Evolutionary conservation across 2,888 invertebrate species (phyloP).

Genomic region (Scrobipalpa atriplicella): DNA sequence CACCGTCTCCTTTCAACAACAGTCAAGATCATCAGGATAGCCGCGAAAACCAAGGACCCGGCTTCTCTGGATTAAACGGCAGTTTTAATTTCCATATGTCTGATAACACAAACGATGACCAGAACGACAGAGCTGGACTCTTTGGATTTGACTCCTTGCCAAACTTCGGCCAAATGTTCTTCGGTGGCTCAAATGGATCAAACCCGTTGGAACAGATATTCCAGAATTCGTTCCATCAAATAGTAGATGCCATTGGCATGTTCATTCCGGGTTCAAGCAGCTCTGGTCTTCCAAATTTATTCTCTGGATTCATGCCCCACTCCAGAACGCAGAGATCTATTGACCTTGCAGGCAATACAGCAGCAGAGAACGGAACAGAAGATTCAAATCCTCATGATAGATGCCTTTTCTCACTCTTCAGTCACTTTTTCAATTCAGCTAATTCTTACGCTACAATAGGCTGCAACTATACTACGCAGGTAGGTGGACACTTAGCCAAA

Average conservation of each 20-base stretch:
- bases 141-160: neutral
- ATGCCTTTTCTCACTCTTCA: constrained; percentile 34
- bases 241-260: neutral
- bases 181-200: neutral
- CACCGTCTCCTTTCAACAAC: neutral
- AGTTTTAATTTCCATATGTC: neutral
- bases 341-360: neutral
- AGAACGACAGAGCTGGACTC: constrained; percentile 8
- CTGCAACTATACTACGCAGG: constrained; percentile 40
- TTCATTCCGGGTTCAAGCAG: neutral
- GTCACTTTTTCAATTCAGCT: neutral
- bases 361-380: constrained; percentile 16
- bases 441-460: constrained; percentile 20
- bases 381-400: constrained; percentile 33
- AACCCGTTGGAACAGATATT: neutral
- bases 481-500: neutral
- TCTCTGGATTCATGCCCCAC: neutral
- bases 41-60: neutral
- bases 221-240: neutral
- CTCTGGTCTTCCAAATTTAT: neutral
- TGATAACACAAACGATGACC: neutral
- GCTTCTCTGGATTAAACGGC: neutral
- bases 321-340: neutral
- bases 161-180: neutral
- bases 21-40: neutral